Percentiles rank a stretch among this genome's conserved stretches.
Conservation (phyloP, 2,888 invertebrate genomes). For the Sinhomidia bicolor region DNA sequence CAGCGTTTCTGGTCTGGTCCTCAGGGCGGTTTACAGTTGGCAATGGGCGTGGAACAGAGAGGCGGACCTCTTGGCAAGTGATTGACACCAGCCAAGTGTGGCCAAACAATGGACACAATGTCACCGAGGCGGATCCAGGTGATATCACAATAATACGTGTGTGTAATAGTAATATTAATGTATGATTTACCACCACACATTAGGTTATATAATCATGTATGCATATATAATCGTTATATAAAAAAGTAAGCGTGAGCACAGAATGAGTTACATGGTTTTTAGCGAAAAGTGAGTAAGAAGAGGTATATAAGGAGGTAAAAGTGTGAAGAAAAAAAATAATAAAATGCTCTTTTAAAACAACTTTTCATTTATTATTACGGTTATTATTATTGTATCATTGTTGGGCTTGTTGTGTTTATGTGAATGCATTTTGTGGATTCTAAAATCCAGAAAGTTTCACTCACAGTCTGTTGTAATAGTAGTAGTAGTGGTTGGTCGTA, state of each 20-base stretch:
- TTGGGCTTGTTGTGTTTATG: neutral
- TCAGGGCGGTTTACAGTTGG: slow-evolving; percentile 76
- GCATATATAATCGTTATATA: neutral
- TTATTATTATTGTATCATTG: slow-evolving; percentile 46
- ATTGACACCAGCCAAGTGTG: slow-evolving; percentile 79
- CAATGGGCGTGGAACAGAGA: slow-evolving; percentile 76
- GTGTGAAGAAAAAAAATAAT: slow-evolving; percentile 29
- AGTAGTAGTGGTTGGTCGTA: neutral
- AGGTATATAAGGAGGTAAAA: slow-evolving; percentile 5
- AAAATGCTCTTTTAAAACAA: slow-evolving; percentile 53
- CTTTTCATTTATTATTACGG: slow-evolving; percentile 63
- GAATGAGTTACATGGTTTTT: no score
- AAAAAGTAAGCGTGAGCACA: neutral
- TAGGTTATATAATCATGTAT: neutral
- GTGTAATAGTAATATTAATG: slow-evolving; percentile 63
- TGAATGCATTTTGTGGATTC: slow-evolving; percentile 3
- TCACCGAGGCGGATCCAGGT: slow-evolving; percentile 80
- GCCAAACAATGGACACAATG: slow-evolving; percentile 79
- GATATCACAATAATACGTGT: slow-evolving; percentile 71
- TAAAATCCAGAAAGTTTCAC: slow-evolving; percentile 26
- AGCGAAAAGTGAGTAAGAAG: no score
- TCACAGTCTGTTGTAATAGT: neutral
- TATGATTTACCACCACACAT: slow-evolving; percentile 36
- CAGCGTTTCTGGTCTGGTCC: slow-evolving; percentile 68
- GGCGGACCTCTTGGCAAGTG: slow-evolving; percentile 78